Base-by-base conservation (phyloP, 2,113 vertebrate genomes). In the Dromaius novaehollandiae region DNA sequence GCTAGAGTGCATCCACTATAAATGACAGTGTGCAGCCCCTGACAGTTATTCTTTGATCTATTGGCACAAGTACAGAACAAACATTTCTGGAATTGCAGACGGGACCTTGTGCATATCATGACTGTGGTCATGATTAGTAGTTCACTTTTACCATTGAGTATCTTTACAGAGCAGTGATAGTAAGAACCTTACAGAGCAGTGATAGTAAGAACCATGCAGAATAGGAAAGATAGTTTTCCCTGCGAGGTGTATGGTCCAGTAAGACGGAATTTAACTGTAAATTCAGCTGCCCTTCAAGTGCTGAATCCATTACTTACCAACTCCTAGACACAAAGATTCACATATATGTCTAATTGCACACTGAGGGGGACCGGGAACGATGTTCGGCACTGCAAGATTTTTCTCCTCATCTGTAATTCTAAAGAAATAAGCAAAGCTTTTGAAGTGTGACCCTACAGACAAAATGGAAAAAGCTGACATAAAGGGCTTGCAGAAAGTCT, bases 41-140 rank as follows among this genome's bases (percentile, higher is more conserved):
- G 85, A 95, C 93, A 90, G 88, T 90, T 94, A 80, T 90, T 95
- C 88, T 94, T 95, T 95, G 93, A 96, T 93, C 86, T 94, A 78
- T 18, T 89, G 86, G 94, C 80, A 90, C 86, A 94, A 84, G 80
- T 56, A 75, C 85, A 88, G 68, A 95, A 88, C 63, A 96, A 97
- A 95, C 89, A 93, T 32, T 19, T 55, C 71, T 88, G 89, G 94
- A 88, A 96, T 81, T 93, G 69, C 95, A 96, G 69, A 94, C 26
- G 94, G 82, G 89, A 86, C 68, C 91, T 55, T 90, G 42, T 51
- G 73, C 51, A 8, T 63, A 83, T 93, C 87, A 61, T 6, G 1
- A 78, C 88, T 51, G 22, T 44, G 64, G 76, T 68, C 93, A 95
- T 11, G 30, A 86, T 10, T 48, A 88, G 58, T 63, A 70, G 77